Evolutionary conservation across 2,113 vertebrate species (phyloP).

Genomic region (Pleuronectes platessa): DNA sequence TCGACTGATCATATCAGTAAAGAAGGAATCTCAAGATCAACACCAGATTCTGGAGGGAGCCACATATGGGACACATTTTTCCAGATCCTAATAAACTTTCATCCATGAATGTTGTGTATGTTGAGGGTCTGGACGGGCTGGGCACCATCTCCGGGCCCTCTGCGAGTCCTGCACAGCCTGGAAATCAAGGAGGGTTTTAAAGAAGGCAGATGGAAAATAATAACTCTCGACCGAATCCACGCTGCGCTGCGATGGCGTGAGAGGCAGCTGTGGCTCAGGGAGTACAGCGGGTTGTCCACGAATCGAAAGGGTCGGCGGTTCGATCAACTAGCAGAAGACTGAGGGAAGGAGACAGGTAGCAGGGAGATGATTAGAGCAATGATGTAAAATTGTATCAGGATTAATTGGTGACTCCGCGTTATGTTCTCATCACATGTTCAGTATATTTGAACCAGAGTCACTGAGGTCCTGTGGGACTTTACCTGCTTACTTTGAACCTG

Average conservation of each 20-base stretch:
- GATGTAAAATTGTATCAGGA: no score
- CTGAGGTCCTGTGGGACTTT: neutral
- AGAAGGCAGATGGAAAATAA: constrained; percentile 54
- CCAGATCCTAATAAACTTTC: constrained; percentile 83
- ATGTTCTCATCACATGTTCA: no score
- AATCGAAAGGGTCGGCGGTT: neutral
- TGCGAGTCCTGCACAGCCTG: constrained; percentile 37
- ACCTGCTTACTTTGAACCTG: constrained; percentile 38
- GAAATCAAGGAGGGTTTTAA: constrained; percentile 52
- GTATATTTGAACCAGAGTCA: constrained; percentile 13
- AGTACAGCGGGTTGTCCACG: neutral
- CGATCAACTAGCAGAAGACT: neutral
- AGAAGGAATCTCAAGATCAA: constrained; percentile 79
- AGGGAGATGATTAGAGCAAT: no score
- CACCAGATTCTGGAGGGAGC: constrained; percentile 75
- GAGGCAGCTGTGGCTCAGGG: neutral
- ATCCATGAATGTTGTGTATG: constrained; percentile 72
- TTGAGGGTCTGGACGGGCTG: constrained; percentile 53
- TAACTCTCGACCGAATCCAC: constrained; percentile 22
- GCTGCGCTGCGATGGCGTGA: neutral
- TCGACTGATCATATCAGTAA: constrained; percentile 80
- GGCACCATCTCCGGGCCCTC: constrained; percentile 61
- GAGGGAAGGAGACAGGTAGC: no score
- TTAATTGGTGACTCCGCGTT: no score
- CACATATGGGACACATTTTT: constrained; percentile 84